Evolutionary conservation across 2,797 vertebrate genomes (phyloP).

Genomic region (Mormyrops attenuatus): DNA sequence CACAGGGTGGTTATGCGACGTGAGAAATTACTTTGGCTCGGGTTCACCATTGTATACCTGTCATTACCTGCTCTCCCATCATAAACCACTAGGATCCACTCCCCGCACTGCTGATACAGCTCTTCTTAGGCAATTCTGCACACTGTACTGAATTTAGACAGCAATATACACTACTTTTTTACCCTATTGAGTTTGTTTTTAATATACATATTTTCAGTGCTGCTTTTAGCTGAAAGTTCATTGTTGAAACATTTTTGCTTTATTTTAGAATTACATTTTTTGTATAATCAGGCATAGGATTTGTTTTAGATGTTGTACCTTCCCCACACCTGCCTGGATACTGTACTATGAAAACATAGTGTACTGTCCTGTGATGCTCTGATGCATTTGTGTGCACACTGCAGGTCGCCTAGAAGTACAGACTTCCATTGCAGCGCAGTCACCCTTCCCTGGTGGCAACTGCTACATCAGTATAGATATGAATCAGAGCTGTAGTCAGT

Average conservation of each 20-base stretch:
- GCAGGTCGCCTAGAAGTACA: background rate
- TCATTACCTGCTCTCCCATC: conserved; percentile 22
- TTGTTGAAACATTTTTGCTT: background rate
- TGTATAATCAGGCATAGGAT: background rate
- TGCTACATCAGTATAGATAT: background rate
- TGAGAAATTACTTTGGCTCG: conserved; percentile 18
- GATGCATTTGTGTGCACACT: background rate
- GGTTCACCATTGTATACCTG: conserved; percentile 25
- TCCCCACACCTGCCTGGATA: background rate
- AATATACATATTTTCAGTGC: background rate
- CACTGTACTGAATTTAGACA: background rate
- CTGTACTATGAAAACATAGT: background rate
- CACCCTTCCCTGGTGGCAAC: background rate
- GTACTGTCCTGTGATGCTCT: background rate
- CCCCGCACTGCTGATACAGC: background rate
- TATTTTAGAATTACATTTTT: background rate
- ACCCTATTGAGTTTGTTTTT: background rate
- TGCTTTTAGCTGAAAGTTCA: background rate
- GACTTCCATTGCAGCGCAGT: background rate
- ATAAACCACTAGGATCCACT: conserved; percentile 27
- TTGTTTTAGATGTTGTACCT: background rate
- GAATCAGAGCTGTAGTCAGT: background rate
- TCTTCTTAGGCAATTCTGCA: background rate
- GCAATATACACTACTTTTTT: background rate
- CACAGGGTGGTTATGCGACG: conserved; percentile 12